Conservation (phyloP, 2,797 vertebrate species). For the Acipenser transmontanus region DNA sequence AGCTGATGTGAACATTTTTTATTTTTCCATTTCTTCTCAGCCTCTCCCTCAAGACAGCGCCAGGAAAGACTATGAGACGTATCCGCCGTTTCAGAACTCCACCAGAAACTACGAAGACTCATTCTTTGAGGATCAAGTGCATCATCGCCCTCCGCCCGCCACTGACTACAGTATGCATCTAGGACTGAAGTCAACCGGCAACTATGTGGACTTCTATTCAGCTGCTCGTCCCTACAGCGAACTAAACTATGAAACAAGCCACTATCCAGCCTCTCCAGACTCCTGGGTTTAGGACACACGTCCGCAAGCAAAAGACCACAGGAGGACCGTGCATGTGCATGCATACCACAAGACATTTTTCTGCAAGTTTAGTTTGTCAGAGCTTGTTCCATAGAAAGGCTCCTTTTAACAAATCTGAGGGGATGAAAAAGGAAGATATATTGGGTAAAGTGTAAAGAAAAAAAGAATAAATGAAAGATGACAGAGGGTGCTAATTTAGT, state of each 20-base stretch:
- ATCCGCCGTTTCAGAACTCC: slow-evolving; percentile 94
- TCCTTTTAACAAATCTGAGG: slow-evolving; percentile 39
- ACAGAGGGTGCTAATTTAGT: slow-evolving; percentile 44
- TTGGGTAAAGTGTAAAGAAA: slow-evolving; percentile 30
- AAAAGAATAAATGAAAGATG: slow-evolving; percentile 43
- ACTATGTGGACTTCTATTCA: slow-evolving; percentile 98
- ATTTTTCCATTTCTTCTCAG: slow-evolving; percentile 69
- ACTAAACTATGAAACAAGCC: slow-evolving; percentile 98
- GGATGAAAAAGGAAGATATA: slow-evolving; percentile 32
- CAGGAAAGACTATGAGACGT: slow-evolving; percentile 82
- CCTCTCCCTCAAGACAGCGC: slow-evolving; percentile 79
- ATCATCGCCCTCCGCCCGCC: slow-evolving; percentile 79
- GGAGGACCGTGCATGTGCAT: slow-evolving; percentile 96
- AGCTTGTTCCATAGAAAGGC: slow-evolving; percentile 74
- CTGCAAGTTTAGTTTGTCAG: slow-evolving; percentile 74
- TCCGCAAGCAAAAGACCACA: slow-evolving; percentile 24
- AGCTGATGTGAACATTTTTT: no score
- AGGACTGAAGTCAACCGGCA: slow-evolving; percentile 96
- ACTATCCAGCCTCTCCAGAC: slow-evolving; percentile 95
- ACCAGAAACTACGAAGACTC: slow-evolving; percentile 88
- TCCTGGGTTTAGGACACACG: slow-evolving; percentile 86
- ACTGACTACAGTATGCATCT: slow-evolving; percentile 95
- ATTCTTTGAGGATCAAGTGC: slow-evolving; percentile 94
- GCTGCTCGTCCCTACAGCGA: slow-evolving; percentile 95
- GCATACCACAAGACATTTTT: slow-evolving; percentile 80